Evolutionary conservation across 2,888 invertebrate genomes (phyloP).

Genomic region (Apeira syringaria): DNA sequence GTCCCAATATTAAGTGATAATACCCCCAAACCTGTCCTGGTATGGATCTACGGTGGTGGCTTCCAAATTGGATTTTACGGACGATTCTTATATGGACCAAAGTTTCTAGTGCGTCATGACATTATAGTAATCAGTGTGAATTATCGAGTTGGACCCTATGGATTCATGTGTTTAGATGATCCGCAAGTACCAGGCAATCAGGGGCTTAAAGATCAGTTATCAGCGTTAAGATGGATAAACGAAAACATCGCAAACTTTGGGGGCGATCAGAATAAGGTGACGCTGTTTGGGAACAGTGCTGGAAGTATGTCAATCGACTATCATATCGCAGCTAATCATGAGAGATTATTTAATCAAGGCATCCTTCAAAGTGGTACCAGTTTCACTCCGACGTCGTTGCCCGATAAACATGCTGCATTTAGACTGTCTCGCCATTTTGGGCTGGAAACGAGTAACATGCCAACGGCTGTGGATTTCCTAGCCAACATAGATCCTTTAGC

Average conservation of each 20-base stretch:
- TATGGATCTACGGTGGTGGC: conserved; percentile 57
- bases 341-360: conserved; percentile 50
- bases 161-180: conserved; percentile 59
- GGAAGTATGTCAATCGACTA: conserved; percentile 49
- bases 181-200: conserved; percentile 58
- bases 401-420: conserved; percentile 38
- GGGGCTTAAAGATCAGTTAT: conserved; percentile 57
- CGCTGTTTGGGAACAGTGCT: conserved; percentile 57
- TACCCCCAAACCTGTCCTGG: conserved; percentile 44
- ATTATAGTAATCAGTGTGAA: conserved; percentile 57
- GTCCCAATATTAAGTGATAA: conserved; percentile 41
- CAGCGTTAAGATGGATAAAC: conserved; percentile 56
- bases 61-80: conserved; percentile 43
- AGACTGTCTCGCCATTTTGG: conserved; percentile 48
- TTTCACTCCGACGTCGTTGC: conserved; percentile 31
- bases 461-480: conserved; percentile 48
- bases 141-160: conserved; percentile 59
- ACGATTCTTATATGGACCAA: conserved; percentile 44
- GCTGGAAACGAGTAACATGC: conserved; percentile 35
- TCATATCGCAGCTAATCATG: conserved; percentile 40
- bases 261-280: conserved; percentile 55
- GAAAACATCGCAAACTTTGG: conserved; percentile 57
- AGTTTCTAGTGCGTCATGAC: conserved; percentile 47
- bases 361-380: conserved; percentile 55
- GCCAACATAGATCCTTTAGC: conserved; percentile 36